Evolutionary conservation across 2,113 vertebrate genomes (phyloP).

Genomic region (Mungos mungo): DNA sequence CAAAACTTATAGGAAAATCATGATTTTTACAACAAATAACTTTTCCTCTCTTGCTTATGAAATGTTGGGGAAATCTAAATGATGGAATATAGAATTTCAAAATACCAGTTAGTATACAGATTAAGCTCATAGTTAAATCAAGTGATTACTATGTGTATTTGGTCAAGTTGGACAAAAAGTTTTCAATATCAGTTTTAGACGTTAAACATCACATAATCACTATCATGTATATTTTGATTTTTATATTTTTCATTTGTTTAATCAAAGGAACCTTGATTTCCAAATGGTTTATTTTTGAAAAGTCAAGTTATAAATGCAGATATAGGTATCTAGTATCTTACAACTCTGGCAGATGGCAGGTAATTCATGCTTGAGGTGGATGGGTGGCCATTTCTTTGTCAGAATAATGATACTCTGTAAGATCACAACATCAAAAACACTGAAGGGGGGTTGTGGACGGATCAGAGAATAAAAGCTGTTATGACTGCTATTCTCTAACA

Average conservation of each 20-base stretch:
- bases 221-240: background rate
- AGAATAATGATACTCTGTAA: slow-evolving; percentile 50
- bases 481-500: background rate
- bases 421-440: slow-evolving; percentile 23
- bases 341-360: slow-evolving; percentile 52
- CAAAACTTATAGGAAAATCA: background rate
- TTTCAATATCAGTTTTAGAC: background rate
- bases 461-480: background rate
- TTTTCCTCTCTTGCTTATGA: background rate
- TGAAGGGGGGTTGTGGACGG: background rate
- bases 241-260: background rate
- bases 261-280: background rate
- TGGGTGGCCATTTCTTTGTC: slow-evolving; percentile 27
- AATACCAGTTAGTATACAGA: background rate
- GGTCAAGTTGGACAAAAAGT: background rate
- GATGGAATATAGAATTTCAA: background rate
- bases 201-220: background rate
- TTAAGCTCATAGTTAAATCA: background rate
- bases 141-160: background rate
- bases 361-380: slow-evolving; percentile 14
- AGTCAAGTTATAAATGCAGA: background rate
- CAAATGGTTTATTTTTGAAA: background rate
- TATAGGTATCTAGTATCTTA: background rate
- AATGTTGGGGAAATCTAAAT: background rate
- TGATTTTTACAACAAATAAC: background rate